These are phyloP conservation scores for Lasioglossum morio DNA, from an alignment of 2,888 invertebrate genomes.

Conservation along the genomic window DNA sequence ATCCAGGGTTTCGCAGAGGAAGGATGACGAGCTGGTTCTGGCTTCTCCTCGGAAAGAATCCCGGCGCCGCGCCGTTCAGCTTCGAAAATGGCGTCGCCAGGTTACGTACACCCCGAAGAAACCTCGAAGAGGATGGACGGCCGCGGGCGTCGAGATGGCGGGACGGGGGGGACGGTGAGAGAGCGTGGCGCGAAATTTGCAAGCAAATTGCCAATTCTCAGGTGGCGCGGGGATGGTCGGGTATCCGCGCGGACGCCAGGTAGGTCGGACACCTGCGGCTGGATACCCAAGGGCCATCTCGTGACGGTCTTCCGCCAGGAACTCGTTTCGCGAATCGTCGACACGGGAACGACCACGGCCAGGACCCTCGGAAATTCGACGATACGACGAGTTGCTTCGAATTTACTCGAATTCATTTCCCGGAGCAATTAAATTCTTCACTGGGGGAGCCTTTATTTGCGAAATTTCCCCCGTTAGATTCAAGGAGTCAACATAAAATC, in stretches of 20 bases:
- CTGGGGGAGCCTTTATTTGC: neutral
- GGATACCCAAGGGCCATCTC: conserved; percentile 60
- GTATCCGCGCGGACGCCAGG: conserved; percentile 53
- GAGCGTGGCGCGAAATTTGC: conserved; percentile 79
- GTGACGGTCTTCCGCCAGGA: conserved; percentile 46
- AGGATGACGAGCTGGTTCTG: neutral
- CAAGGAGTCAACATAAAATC: neutral
- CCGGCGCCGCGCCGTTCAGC: neutral
- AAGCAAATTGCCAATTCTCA: conserved; percentile 84
- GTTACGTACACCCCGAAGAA: conserved; percentile 34
- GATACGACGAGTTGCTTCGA: conserved; percentile 1
- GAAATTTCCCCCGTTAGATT: neutral
- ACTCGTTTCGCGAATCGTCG: conserved; percentile 60
- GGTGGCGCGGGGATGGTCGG: conserved; percentile 68
- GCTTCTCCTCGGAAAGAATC: neutral
- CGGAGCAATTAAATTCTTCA: conserved; percentile 38
- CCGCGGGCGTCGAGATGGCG: conserved; percentile 36
- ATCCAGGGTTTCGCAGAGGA: neutral
- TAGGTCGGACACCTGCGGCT: conserved; percentile 59
- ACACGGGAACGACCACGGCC: conserved; percentile 40
- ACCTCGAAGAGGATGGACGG: conserved; percentile 22
- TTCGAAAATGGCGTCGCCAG: conserved; percentile 1
- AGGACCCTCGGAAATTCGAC: conserved; percentile 19
- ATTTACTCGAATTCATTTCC: conserved; percentile 29
- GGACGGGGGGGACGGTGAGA: conserved; percentile 22